A percentile compares a stretch with the other conserved stretches of the same genome.
Evolutionary conservation across 2,888 invertebrate genomes (phyloP).

Genomic region (Amaurobius ferox): DNA sequence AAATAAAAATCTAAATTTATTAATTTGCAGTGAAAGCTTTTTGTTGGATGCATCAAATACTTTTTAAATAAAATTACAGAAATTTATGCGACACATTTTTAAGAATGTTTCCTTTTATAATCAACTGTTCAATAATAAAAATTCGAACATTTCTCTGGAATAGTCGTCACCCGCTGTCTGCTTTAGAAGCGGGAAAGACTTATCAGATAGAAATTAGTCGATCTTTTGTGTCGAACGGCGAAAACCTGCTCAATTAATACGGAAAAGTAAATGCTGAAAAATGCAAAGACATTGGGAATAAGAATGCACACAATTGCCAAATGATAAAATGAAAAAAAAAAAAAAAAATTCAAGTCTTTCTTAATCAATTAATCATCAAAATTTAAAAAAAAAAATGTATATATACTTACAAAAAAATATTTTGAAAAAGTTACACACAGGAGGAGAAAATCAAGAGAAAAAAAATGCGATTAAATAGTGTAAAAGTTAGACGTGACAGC

Average conservation of each 20-base stretch:
- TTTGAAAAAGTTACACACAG: constrained; percentile 35
- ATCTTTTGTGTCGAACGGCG: too few species aligned
- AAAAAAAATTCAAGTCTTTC: constrained; percentile 43
- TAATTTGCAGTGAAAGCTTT: too few species aligned
- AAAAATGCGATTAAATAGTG: constrained; percentile 53
- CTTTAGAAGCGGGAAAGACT: too few species aligned
- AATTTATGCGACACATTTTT: too few species aligned
- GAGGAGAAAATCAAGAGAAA: constrained; percentile 28
- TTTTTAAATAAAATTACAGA: too few species aligned
- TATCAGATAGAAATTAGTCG: constrained; percentile 58
- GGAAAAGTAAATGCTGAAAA: constrained; percentile 19
- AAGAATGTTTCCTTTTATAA: too few species aligned
- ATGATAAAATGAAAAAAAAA: background rate
- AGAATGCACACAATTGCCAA: constrained; percentile 8
- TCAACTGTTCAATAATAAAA: too few species aligned
- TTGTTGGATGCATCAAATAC: too few species aligned
- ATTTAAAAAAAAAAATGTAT: constrained; percentile 40
- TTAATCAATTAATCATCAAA: constrained; percentile 69
- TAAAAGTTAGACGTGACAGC: constrained; percentile 50
- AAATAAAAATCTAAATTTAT: too few species aligned
- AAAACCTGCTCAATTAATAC: constrained; percentile 56
- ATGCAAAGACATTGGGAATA: background rate
- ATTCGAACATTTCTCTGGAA: too few species aligned
- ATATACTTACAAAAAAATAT: constrained; percentile 31
- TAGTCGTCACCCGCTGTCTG: too few species aligned